Base-by-base conservation (phyloP, 2,888 invertebrate species). In the Idaea aversata region DNA sequence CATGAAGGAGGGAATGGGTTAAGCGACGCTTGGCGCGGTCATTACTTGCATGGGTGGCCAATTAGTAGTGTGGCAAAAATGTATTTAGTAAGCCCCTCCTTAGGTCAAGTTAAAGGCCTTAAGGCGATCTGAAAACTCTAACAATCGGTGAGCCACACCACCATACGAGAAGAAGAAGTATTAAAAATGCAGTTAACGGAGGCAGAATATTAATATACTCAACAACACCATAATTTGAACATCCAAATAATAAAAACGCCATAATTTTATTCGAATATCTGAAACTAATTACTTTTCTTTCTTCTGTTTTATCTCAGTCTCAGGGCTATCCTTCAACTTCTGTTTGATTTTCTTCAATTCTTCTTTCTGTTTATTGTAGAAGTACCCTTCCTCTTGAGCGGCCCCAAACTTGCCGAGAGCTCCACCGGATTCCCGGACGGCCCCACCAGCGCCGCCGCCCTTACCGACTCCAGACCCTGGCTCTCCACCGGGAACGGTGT, bases 361-460 rank as follows among this genome's bases (percentile, higher is more conserved):
- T 34, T 89, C 85, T 65, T 71, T 81, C 57, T 84, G 79, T 64
- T 89, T 85, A 36, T 82, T 77, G 65, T 81, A 78, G 77, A 91
- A 91, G 75, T 87, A 91, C 0, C 83, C 82, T 63, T 90, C 91
- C 71, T 91, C 91, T 35, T 86, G 80, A 0, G 86, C 86, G 0
- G 86, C 81, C 1, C 84, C 88, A 38, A 76, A 86, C 67, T 77
- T 78, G 0, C 90, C 90, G 0, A 91, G 65, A 0, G 81, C 81
- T 34, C 86, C 88, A 0, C 88, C 90, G 0, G 87, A 79, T 65
- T 87, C 85, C 63, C 84, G 81, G 0, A 88, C 77, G 0, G 84
- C 70, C 0, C 90, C 90, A 0, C 88, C 89, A 0, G 74, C 76
- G 0, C 88, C 89, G 0, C 90, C 88, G 0, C 88, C 89, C 57